Conservation (phyloP, 2,797 vertebrate species). For the Sternarchorhynchus goeldii region DNA sequence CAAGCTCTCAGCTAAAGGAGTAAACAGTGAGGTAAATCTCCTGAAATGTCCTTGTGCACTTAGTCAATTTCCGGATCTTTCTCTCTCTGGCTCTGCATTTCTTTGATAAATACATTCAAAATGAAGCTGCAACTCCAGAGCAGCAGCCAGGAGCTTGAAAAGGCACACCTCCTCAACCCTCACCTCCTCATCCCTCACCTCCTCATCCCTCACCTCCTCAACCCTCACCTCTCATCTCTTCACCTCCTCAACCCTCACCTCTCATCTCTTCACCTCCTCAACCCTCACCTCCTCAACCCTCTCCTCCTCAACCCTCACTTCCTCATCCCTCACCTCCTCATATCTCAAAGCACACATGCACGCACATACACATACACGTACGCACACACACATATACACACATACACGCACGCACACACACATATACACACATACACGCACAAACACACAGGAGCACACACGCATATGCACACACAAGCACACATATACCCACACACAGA, state of each 20-base stretch:
- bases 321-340: neutral
- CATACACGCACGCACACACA: too few relatives aligned
- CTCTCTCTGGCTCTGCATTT: neutral
- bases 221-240: too few relatives aligned
- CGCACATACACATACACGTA: too few relatives aligned
- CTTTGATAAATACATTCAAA: slow-evolving; percentile 52
- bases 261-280: too few relatives aligned
- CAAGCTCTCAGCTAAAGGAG: slow-evolving; percentile 27
- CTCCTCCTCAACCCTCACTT: neutral
- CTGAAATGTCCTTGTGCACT: slow-evolving; percentile 44
- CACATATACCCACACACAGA: too few relatives aligned
- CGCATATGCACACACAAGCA: too few relatives aligned
- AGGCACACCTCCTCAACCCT: slow-evolving; percentile 12
- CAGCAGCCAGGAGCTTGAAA: slow-evolving; percentile 31
- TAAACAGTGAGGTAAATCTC: slow-evolving; percentile 38
- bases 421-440: too few relatives aligned
- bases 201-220: neutral
- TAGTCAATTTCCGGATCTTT: slow-evolving; percentile 16
- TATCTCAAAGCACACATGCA: slow-evolving; percentile 16
- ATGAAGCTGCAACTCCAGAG: slow-evolving; percentile 47
- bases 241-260: slow-evolving; percentile 5
- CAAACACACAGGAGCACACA: too few relatives aligned
- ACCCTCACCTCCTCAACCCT: neutral
- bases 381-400: too few relatives aligned
- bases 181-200: too few relatives aligned